phyloP scores from a whole-genome alignment of 2,113 vertebrate genomes.

The Hippoglossus stenolepis region DNA sequence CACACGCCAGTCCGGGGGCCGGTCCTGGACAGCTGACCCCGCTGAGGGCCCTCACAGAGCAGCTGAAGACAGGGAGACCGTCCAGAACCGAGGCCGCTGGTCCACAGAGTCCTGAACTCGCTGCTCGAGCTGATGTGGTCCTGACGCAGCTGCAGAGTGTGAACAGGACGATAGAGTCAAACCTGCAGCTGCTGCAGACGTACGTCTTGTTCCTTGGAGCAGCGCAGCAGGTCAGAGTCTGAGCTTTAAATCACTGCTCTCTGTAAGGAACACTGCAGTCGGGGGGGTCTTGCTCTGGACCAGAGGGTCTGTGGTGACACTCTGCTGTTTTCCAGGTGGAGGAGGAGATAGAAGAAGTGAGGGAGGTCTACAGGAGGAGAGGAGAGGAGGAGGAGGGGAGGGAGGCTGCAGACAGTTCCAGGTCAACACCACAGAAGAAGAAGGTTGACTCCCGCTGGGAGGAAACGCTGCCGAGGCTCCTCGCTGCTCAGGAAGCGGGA shows the following conservation, averaged over 20 bases:
- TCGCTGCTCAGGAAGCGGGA: slow-evolving; percentile 38
- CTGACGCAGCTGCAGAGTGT: slow-evolving; percentile 83
- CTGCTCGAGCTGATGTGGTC: slow-evolving; percentile 73
- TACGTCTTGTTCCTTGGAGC: slow-evolving; percentile 85
- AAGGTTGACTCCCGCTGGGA: neutral
- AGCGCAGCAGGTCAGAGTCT: slow-evolving; percentile 83
- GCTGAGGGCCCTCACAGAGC: slow-evolving; percentile 47
- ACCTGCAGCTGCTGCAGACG: slow-evolving; percentile 80
- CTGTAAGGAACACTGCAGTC: no score
- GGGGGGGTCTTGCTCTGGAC: no score
- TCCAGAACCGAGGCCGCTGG: neutral
- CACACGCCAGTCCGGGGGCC: slow-evolving; percentile 45
- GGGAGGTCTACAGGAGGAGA: slow-evolving; percentile 17
- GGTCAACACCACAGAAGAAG: neutral
- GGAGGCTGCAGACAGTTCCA: neutral
- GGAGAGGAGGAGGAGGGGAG: slow-evolving; percentile 4
- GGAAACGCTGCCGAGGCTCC: slow-evolving; percentile 16
- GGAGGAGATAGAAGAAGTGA: slow-evolving; percentile 34
- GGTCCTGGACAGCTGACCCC: neutral
- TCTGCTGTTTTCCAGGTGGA: slow-evolving; percentile 37
- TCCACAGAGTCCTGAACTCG: slow-evolving; percentile 69
- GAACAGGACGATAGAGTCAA: slow-evolving; percentile 76
- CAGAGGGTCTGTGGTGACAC: no score
- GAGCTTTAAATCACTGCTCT: no score
- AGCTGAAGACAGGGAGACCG: slow-evolving; percentile 34